Evolutionary conservation across 2,888 invertebrate genomes (phyloP).

Genomic region (Callyntrura sp.): DNA sequence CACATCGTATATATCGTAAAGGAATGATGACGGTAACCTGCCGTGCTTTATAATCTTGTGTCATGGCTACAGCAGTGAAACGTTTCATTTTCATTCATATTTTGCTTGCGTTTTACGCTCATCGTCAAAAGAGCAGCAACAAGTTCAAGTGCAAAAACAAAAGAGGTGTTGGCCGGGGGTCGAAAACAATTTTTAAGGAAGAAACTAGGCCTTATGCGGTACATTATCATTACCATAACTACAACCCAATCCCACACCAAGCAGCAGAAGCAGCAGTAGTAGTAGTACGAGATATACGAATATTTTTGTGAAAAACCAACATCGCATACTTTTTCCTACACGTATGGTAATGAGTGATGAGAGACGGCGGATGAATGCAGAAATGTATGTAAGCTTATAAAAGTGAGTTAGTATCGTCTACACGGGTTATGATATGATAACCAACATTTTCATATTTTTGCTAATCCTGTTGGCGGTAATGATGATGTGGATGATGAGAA

Average conservation of each 20-base stretch:
- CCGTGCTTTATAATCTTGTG: neutral
- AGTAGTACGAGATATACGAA: neutral
- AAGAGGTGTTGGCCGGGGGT: slow-evolving; percentile 82
- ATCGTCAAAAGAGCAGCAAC: slow-evolving; percentile 26
- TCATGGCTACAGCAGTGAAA: neutral
- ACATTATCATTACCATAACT: slow-evolving; percentile 33
- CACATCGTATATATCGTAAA: too few relatives aligned
- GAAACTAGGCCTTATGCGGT: slow-evolving; percentile 71
- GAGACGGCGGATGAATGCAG: neutral
- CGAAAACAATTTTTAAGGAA: slow-evolving; percentile 79
- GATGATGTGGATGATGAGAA: slow-evolving; percentile 41
- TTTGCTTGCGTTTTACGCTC: slow-evolving; percentile 18
- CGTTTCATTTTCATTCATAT: slow-evolving; percentile 59
- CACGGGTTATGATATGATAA: slow-evolving; percentile 18
- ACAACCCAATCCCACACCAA: neutral
- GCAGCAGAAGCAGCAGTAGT: neutral
- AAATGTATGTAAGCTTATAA: neutral
- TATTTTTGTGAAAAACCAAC: slow-evolving; percentile 41
- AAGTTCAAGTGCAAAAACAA: slow-evolving; percentile 79
- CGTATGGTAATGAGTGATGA: slow-evolving; percentile 4
- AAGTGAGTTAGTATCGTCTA: neutral
- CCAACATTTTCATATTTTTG: slow-evolving; percentile 44
- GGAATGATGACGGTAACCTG: too few relatives aligned
- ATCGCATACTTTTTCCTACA: neutral
- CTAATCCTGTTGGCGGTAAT: slow-evolving; percentile 42